phyloP scores from a whole-genome alignment of 2,888 invertebrate species.

The Tenodera sinensis region DNA sequence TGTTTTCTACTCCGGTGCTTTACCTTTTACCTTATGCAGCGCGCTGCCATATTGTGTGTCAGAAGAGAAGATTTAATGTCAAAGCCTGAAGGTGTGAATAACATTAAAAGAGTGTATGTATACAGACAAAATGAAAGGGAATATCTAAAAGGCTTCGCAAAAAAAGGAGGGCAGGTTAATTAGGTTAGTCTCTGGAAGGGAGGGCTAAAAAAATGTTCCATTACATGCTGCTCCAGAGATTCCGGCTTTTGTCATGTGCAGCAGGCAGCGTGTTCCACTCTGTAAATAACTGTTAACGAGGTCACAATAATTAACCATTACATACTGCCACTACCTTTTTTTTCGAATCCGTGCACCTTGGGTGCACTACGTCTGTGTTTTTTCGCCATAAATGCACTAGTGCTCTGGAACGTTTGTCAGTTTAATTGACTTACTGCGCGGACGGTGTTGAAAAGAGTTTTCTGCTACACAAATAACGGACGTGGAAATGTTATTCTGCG shows the following conservation, averaged over 20 bases:
- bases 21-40: not conserved
- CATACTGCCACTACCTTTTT: not conserved
- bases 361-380: not conserved
- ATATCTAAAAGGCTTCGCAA: not conserved
- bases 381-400: not conserved
- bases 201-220: not conserved
- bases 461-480: not conserved
- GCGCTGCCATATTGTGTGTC: not conserved
- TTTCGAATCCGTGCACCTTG: not conserved
- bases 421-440: not conserved
- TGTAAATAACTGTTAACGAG: constrained; percentile 3
- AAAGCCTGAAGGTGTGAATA: not conserved
- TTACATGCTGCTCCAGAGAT: not conserved
- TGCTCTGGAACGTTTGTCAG: not conserved
- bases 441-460: not conserved
- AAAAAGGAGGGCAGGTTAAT: not conserved
- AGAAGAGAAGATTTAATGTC: not conserved
- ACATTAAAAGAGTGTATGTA: not conserved
- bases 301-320: not conserved
- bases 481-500: no score
- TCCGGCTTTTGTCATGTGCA: not conserved
- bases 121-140: not conserved
- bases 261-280: not conserved
- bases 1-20: not conserved
- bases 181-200: not conserved